Conservation (phyloP, 2,797 vertebrate species). For the Rhinatrema bivittatum region DNA sequence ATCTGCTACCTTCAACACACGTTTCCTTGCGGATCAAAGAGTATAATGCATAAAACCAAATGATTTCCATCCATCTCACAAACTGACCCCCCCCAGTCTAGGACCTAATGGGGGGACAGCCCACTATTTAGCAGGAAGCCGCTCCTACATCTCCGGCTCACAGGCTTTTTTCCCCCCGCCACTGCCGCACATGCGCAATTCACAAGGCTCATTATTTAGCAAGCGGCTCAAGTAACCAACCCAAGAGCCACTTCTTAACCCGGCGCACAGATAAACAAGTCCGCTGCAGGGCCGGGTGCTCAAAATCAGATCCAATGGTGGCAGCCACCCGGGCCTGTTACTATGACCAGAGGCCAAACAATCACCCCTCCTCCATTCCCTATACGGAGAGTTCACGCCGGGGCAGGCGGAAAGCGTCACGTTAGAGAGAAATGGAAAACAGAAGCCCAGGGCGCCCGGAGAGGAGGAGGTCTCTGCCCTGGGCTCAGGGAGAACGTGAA, state of each 20-base stretch:
- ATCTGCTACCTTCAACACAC: too few relatives aligned
- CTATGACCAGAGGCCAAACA: background rate
- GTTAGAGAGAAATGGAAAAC: too few relatives aligned
- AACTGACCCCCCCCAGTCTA: too few relatives aligned
- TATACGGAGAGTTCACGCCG: background rate
- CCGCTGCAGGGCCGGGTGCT: background rate
- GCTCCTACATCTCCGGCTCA: background rate
- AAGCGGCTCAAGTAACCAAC: background rate
- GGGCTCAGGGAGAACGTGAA: background rate
- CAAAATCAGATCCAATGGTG: background rate
- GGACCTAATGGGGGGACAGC: too few relatives aligned
- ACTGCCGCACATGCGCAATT: too few relatives aligned
- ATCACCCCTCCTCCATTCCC: background rate
- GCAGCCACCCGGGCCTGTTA: background rate
- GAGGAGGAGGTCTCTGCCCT: background rate
- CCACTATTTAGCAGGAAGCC: slow-evolving; percentile 43
- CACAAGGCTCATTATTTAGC: background rate
- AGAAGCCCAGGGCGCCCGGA: background rate
- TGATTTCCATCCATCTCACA: too few relatives aligned
- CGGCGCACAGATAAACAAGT: background rate
- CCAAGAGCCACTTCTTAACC: background rate
- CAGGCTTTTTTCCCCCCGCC: background rate
- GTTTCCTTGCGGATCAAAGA: too few relatives aligned
- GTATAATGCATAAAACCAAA: too few relatives aligned
- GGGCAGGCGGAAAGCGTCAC: background rate